Evolutionary conservation across 2,113 vertebrate species (phyloP), one percentile per base, ranked within the genome.

Genomic region (Pleuronectes platessa): DNA sequence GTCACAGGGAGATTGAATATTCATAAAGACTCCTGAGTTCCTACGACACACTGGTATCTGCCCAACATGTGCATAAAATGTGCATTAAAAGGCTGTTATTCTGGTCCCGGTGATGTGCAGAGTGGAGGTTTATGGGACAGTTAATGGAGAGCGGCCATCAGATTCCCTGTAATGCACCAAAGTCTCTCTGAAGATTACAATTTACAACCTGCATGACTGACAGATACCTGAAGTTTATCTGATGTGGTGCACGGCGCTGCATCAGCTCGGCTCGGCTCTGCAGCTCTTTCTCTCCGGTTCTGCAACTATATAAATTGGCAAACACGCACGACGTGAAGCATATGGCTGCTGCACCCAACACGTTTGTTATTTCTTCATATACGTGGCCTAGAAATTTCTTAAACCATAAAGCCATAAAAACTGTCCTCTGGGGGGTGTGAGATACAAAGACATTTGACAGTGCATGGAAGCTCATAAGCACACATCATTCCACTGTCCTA

Each of bases 1-100:
- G 85, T 88, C 84, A 78, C 59, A 76, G 79, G 69, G 11, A 37
- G 63, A 89, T 86, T 86, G 84, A 93, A 90, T 92, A 92, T 92
- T 92, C 85, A 92, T 91, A 77, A 86, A 87, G 76, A 83, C 78
- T 55, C 62, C 35, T 11, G 71, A 87, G 81, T 81, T 74, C 74
- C 78, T 67, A 80, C 79, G 88, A 86, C 83, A 88, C n/a, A 18
- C 18, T 15, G 60, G 65, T 81, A 67, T 84, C 78, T 79, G 58
- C 90, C 79, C 56, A 14, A 82, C 79, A 74, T 79, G 75, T 81
- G 83, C 88, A 83, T 88, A 71, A 87, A 89, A 91, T 86, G 86
- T 85, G 84, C 87, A 88, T 90, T 86, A 83, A 60, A 71, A 69
- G 76, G 82, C 82, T 78, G 78, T 86, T 88, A 83, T 84, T 89